A percentile compares a stretch with the other conserved stretches of the same genome.
Evolutionary conservation across 1,140 invertebrate species (phyloP).

Genomic region (Polypedilum vanderplanki): DNA sequence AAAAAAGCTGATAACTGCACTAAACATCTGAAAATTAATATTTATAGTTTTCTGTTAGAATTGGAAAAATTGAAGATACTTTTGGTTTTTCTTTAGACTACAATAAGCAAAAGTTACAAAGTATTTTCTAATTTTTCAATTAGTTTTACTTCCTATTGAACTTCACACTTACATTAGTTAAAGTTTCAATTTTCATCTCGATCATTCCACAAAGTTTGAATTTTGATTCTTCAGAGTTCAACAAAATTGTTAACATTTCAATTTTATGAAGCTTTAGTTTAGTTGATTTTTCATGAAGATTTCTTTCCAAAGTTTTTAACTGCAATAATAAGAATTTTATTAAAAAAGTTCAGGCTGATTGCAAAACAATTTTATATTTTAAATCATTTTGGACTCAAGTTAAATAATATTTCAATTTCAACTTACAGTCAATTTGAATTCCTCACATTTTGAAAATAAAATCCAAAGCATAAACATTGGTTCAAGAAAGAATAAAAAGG

Average conservation of each 20-base stretch:
- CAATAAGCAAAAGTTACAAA: neutral
- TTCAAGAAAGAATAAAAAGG: neutral
- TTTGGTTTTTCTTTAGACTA: too few species aligned
- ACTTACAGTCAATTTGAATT: neutral
- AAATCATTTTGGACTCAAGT: too few species aligned
- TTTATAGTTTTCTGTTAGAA: too few species aligned
- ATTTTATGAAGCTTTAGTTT: neutral
- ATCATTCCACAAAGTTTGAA: neutral
- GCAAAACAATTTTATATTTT: too few species aligned
- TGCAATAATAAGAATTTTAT: neutral
- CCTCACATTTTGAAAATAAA: neutral
- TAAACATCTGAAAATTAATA: neutral
- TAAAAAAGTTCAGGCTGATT: too few species aligned
- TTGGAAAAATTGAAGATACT: too few species aligned
- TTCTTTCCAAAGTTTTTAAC: neutral
- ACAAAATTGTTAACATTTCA: neutral
- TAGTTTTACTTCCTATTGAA: too few species aligned
- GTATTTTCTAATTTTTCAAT: neutral
- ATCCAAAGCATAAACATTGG: neutral
- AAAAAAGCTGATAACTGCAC: neutral
- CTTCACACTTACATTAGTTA: neutral
- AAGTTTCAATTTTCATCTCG: neutral
- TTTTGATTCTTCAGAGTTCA: neutral
- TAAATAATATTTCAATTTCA: neutral
- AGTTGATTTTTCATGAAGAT: neutral